Evolutionary conservation across 2,797 vertebrate genomes (phyloP).

Genomic region (Holocentrus rufus): DNA sequence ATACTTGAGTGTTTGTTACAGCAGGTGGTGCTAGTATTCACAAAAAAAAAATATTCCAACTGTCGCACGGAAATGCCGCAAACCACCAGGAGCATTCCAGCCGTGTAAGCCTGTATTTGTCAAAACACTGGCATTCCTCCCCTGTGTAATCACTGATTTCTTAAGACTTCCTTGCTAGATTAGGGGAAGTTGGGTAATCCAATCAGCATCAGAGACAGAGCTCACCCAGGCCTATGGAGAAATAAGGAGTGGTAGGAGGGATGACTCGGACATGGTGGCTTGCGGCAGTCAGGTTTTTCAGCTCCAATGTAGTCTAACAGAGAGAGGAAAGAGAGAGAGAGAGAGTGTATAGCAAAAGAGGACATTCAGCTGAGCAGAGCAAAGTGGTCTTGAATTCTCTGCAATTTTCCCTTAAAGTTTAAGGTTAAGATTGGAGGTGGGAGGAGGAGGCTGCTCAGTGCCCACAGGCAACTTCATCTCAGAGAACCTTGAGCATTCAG

Average conservation of each 20-base stretch:
- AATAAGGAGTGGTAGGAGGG: conserved; percentile 88
- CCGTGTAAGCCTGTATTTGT: not conserved
- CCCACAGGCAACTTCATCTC: too few species aligned
- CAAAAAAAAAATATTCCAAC: not conserved
- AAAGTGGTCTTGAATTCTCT: not conserved
- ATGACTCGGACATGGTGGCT: conserved; percentile 87
- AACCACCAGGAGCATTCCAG: conserved; percentile 29
- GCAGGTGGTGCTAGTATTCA: conserved; percentile 26
- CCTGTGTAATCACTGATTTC: conserved; percentile 11
- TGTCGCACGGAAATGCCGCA: not conserved
- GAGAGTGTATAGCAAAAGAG: too few species aligned
- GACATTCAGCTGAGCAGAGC: too few species aligned
- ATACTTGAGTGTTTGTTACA: conserved; percentile 15
- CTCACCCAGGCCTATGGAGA: conserved; percentile 91
- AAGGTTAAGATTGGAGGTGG: not conserved
- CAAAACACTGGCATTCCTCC: conserved; percentile 21
- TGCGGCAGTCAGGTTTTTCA: conserved; percentile 88
- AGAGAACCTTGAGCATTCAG: too few species aligned
- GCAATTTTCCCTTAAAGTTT: not conserved
- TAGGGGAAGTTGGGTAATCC: not conserved
- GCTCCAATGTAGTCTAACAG: conserved; percentile 84
- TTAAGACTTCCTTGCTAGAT: conserved; percentile 6
- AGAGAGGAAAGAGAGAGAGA: not conserved
- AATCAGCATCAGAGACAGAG: conserved; percentile 15
- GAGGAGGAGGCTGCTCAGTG: too few species aligned